Base-by-base conservation (phyloP, 1,140 invertebrate genomes). In the Drosophila saltans region DNA sequence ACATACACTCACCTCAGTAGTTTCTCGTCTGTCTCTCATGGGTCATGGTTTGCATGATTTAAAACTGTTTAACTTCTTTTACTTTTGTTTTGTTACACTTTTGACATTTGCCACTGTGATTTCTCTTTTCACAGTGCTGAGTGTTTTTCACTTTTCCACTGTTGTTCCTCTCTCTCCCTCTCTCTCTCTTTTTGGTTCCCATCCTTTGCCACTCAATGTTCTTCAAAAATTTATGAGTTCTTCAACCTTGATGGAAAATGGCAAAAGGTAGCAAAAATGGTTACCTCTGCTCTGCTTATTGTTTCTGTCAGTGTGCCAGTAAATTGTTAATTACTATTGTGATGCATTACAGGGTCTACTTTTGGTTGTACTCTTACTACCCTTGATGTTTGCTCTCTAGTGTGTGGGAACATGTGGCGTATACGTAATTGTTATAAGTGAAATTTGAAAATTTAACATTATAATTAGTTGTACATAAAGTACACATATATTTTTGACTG, bases 301-400 rank as follows among this genome's bases (percentile, higher is more conserved):
- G 11, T 66, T 56, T 66, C 48, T 39, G 66, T n/a, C 21, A 8
- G 43, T 39, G 55, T 40, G 55, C 60, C 26, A 67, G 60, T 77
- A 65, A 77, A 77, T 77, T 77, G 74, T 89, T 88, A 89, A 88
- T 88, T 88, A 82, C 80, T 75, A 78, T 88, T 88, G 66, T 77
- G 66, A 70, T 77, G 74, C 41, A 77, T 64, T 76, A 52, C 45
- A 52, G 24, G 21, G 45, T 52, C 45, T 24, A 21, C 24, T 3
- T 52, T 52, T 24, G 21, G 45, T 21, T 21, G 7, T 52, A 26
- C 21, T 21, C 45, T 26, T 52, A 24, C 21, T 26, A 52, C 21
- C 45, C 45, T 52, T 52, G 45, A 52, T 52, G 45, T 45, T 52
- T 64, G 8, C 43, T 43, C 3, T 52, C 52, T 16, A 28, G 33